Evolutionary conservation across 2,113 vertebrate genomes (phyloP), one percentile per base, ranked within the genome.

Genomic region (Anser cygnoides): DNA sequence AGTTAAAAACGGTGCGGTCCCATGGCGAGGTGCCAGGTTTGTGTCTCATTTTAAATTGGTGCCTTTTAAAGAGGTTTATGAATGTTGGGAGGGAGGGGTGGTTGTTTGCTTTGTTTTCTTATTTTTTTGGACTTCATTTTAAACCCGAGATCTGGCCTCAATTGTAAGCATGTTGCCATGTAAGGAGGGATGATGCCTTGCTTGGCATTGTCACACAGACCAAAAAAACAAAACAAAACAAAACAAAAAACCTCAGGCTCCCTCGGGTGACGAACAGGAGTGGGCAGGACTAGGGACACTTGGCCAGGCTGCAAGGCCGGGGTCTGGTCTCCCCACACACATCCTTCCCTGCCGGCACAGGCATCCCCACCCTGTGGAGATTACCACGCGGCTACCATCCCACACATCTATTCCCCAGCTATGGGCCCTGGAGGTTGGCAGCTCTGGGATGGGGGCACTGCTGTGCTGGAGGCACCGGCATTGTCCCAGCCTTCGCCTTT

Each of bases 1-100:
- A 92, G 92, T 95, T 95, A 94, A 95, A 97, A 97, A 89, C 97
- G 78, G 94, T 91, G 95, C 92, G 68, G 93, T 93, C 79, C 94
- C 5, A 3, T 91, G 97, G 96, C 94, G 35, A 44, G 14, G 17
- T 90, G 95, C 97, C 96, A 97, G 55, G 43, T 70, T 75, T 93
- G 85, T 77, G 75, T 52, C 77, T 94, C 92, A 37, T 92, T 84
- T 89, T 66, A 82, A 87, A 79, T 5, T 18, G 58, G 46, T 71
- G 39, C 55, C 86, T 92, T 95, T 90, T 65, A 50, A 87, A 87
- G 84, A 73, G 57, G 79, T 19, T 71, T 78, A 11, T 62, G 61
- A 65, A 35, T 44, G 54, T 9, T 65, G 57, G 73, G 55, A 25
- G 16, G 68, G 25, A 58, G 63, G 41, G 41, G 41, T 43, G 39